Evolutionary conservation across 2,113 vertebrate species (phyloP).

Genomic region (Pungitius pungitius): DNA sequence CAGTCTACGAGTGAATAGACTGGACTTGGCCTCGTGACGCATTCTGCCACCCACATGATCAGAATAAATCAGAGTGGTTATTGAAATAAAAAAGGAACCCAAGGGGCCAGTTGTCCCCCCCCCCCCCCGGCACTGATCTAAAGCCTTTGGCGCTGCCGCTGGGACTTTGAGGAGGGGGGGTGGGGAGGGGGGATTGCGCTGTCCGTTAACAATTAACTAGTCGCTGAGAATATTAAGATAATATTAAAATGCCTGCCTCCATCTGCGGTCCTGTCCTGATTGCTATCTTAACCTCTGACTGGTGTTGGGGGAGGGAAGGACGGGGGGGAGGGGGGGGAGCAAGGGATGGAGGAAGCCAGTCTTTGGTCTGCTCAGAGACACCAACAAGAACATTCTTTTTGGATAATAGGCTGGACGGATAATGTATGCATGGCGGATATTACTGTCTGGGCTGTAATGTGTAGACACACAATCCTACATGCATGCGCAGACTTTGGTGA

Average conservation of each 20-base stretch:
- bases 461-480: constrained; percentile 25
- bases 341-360: constrained; percentile 67
- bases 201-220: constrained; percentile 98
- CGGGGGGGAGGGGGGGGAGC: constrained; percentile 76
- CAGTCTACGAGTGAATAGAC: neutral
- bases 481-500: neutral
- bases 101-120: constrained; percentile 71
- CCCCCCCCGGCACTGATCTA: constrained; percentile 79
- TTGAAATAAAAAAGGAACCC: neutral
- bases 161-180: constrained; percentile 76
- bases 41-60: neutral
- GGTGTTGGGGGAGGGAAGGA: constrained; percentile 78
- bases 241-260: constrained; percentile 99
- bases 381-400: constrained; percentile 87
- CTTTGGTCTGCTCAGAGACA: constrained; percentile 60
- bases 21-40: neutral
- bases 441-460: constrained; percentile 90
- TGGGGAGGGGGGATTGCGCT: constrained; percentile 88
- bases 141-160: constrained; percentile 91
- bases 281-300: constrained; percentile 99
- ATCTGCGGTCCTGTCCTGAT: constrained; percentile 94
- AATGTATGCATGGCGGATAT: constrained; percentile 99
- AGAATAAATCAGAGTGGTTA: neutral
- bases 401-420: constrained; percentile 98
- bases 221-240: constrained; percentile 99